Evolutionary conservation across 2,888 invertebrate species (phyloP), one percentile per base, ranked within the genome.

Genomic region (Heliconius hortense): DNA sequence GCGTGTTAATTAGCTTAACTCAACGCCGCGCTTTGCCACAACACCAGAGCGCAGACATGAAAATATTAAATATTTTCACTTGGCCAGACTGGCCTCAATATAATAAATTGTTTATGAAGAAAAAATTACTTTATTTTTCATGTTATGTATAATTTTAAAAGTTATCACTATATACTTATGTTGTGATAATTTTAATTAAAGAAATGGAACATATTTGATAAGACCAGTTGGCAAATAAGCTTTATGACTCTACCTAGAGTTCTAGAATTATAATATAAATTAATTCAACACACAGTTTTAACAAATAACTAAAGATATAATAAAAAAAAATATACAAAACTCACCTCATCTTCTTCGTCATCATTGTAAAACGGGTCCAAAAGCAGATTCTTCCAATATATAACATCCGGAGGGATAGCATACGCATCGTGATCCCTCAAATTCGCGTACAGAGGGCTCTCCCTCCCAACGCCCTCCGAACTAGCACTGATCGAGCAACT

Each of bases 331-430:
- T n/a, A n/a, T n/a, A 26, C 5, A 53, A 24, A 26, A 83, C 94
- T 89, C 79, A 94, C 94, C 90, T 94, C 94, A 79, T 95, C 95
- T 77, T 95, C 94, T 78, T 94, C 94, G 72, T 95, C 95, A 73
- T 95, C 95, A 74, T 94, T 94, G 82, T 92, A 94, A 81, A 86
- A 94, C 4, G 94, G 93, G 79, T 94, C 91, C 80, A 90, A 81
- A 35, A 95, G 89, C 70, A 90, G 82, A 79, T 93, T 92, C 87
- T 94, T 94, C 95, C 95, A 95, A 81, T 87, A 90, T 59, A 95
- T 89, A 71, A 95, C 95, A 83, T 95, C 94, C 2, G 92, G 86
- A 0, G 94, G 87, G 2, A 94, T 80, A n/a, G 92, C 92, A 74
- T 93, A 93, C 15, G 94, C 94, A 77, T 94, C 89, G 79, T 91